Evolutionary conservation across 2,113 vertebrate genomes (phyloP).

Genomic region (Chitala chitala): DNA sequence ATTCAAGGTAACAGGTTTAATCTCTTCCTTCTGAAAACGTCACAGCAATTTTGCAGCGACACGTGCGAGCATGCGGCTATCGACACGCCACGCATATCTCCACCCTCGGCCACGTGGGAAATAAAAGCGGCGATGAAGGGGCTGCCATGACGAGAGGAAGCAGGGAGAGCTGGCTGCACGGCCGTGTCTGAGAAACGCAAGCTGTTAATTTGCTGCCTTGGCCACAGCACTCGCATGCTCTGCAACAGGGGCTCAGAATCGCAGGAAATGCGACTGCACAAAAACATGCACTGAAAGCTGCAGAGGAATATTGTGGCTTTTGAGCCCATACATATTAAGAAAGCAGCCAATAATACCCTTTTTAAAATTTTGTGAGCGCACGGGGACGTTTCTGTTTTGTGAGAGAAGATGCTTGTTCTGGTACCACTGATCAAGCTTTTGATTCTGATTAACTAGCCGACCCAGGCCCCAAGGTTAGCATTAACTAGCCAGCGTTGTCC

Average conservation of each 20-base stretch:
- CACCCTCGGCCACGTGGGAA: neutral
- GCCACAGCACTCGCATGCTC: neutral
- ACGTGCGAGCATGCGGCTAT: neutral
- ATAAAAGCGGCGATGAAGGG: neutral
- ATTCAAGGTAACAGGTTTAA: neutral
- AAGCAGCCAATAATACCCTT: slow-evolving; percentile 16
- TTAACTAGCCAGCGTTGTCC: slow-evolving; percentile 35
- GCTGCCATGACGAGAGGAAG: neutral
- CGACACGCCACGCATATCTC: neutral
- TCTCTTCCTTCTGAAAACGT: neutral
- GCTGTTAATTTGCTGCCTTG: neutral
- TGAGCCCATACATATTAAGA: neutral
- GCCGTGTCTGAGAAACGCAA: no score
- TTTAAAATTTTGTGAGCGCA: no score
- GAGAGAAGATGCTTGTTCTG: slow-evolving; percentile 9
- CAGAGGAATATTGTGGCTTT: neutral
- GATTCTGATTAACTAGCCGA: slow-evolving; percentile 40
- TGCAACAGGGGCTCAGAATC: no score
- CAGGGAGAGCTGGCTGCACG: neutral
- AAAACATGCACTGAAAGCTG: neutral
- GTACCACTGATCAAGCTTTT: slow-evolving; percentile 33
- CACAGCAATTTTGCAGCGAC: neutral
- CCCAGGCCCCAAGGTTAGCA: slow-evolving; percentile 31
- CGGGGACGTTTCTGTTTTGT: no score
- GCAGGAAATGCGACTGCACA: neutral